phyloP scores from a whole-genome alignment of 2,888 invertebrate species.

The Eupithecia pulchellata region DNA sequence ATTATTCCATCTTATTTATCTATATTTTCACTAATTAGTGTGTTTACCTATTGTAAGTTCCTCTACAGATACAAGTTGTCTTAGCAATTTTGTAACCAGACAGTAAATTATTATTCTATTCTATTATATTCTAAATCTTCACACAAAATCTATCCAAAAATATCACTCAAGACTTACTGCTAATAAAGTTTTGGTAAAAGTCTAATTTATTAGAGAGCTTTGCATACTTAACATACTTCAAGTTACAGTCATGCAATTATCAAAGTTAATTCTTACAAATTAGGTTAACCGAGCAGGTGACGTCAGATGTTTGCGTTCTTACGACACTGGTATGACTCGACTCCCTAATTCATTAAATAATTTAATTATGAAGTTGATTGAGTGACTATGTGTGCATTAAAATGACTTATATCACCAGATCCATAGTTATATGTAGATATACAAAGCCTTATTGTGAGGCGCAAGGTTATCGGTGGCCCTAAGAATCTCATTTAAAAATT shows the following conservation, averaged over 20 bases:
- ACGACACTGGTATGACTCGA: conserved; percentile 29
- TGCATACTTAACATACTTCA: conserved; percentile 21
- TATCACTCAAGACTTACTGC: not conserved
- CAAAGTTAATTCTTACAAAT: conserved; percentile 33
- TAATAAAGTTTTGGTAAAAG: not conserved
- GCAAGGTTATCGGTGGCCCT: no score
- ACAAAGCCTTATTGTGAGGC: no score
- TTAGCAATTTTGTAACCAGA: no score
- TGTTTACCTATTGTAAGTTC: no score
- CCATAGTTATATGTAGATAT: no score
- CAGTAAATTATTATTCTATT: no score
- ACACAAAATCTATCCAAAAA: conserved; percentile 3
- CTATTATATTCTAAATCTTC: no score
- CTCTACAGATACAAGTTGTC: no score
- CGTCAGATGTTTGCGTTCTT: conserved; percentile 19
- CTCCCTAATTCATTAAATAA: conserved; percentile 17
- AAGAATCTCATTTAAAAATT: not conserved
- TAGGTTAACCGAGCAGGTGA: conserved; percentile 23
- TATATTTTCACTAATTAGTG: no score
- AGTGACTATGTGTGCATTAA: not conserved
- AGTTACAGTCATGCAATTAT: conserved; percentile 26
- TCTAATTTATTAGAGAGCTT: conserved; percentile 14
- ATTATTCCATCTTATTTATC: no score
- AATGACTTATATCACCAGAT: no score
- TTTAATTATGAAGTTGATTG: conserved; percentile 19